phyloP scores from a whole-genome alignment of 1,140 invertebrate genomes.

The Metaphire vulgaris region DNA sequence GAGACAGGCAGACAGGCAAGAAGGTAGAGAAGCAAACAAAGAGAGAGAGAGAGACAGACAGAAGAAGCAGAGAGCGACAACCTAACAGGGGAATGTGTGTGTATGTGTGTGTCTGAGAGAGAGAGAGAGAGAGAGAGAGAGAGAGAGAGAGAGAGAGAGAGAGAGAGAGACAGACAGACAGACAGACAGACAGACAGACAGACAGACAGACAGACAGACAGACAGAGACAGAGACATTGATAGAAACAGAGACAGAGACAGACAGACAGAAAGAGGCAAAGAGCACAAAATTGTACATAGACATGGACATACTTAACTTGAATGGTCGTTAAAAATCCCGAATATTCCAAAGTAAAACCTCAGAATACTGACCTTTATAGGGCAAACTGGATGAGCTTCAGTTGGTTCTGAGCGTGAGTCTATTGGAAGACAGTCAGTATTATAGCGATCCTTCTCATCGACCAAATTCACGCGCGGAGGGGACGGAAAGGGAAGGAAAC shows the following conservation, averaged over 20 bases:
- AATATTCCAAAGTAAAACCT: no score
- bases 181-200: background rate
- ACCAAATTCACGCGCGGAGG: no score
- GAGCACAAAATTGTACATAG: no score
- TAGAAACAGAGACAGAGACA: background rate
- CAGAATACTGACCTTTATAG: no score
- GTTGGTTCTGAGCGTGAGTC: no score
- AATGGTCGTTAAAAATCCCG: no score
- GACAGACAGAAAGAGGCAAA: background rate
- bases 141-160: background rate
- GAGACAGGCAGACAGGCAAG: no score
- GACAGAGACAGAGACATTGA: background rate
- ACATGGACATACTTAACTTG: no score
- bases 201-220: background rate
- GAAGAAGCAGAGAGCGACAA: background rate
- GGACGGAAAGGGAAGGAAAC: no score
- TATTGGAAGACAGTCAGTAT: no score
- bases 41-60: background rate
- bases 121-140: background rate
- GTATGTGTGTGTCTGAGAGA: background rate
- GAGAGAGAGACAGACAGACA: background rate
- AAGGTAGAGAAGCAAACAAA: background rate
- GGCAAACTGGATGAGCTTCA: no score
- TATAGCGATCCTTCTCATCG: no score
- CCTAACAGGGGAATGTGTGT: background rate